Percentiles rank a stretch among this genome's conserved stretches.
Conservation (phyloP, 2,888 invertebrate genomes). For the Luffia ferchaultella region DNA sequence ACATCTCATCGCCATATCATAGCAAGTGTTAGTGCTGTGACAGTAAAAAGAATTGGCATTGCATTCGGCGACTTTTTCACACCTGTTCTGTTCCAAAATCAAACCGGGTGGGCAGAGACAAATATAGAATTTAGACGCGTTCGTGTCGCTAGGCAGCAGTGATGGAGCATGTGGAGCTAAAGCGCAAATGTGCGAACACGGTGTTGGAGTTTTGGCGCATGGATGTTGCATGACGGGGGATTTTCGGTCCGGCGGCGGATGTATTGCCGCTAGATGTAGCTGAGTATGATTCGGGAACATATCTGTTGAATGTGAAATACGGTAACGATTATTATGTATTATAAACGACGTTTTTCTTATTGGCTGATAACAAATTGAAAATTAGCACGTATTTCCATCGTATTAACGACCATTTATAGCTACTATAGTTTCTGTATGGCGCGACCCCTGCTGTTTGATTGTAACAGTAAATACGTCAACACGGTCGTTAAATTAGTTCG, state of each 20-base stretch:
- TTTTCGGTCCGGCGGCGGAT: constrained; percentile 16
- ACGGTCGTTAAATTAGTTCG: no score
- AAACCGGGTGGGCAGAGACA: constrained; percentile 76
- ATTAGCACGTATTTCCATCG: neutral
- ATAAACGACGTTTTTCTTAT: no score
- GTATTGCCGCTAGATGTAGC: constrained; percentile 33
- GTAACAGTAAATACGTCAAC: no score
- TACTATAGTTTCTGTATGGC: no score
- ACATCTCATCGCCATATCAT: constrained; percentile 39
- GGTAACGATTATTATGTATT: no score
- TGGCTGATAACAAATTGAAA: no score
- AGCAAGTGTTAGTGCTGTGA: constrained; percentile 48
- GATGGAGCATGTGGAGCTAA: constrained; percentile 26
- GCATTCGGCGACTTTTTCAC: constrained; percentile 60
- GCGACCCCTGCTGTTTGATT: no score
- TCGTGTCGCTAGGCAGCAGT: neutral
- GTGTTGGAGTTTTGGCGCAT: constrained; percentile 67
- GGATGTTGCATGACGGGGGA: constrained; percentile 38
- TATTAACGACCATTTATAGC: neutral
- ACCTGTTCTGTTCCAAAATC: constrained; percentile 60
- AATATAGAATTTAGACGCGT: constrained; percentile 19
- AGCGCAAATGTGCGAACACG: constrained; percentile 80
- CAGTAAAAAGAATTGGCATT: constrained; percentile 50
- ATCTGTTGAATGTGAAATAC: no score
- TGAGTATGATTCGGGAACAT: constrained; percentile 54